Percentiles rank a stretch among this genome's conserved stretches.
These are phyloP conservation scores for Orthosia cruda DNA, from an alignment of 2,888 invertebrate species.

Conservation along the genomic window DNA sequence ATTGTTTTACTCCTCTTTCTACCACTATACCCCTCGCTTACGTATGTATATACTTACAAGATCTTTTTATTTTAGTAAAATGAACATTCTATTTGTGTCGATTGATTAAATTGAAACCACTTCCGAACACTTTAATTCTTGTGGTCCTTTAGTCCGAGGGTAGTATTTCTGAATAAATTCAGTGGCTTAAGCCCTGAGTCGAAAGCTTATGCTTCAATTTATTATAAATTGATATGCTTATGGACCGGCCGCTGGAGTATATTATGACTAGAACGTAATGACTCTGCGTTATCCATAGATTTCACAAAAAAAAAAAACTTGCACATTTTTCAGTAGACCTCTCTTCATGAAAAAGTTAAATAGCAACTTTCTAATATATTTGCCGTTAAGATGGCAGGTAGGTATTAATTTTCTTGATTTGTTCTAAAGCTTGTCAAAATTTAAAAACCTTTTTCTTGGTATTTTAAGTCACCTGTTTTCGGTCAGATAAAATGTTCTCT, in stretches of 20 bases:
- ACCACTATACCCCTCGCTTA: no score
- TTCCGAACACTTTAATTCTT: constrained; percentile 48
- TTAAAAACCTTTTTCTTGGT: background rate
- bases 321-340: background rate
- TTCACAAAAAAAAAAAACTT: background rate
- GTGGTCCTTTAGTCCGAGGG: constrained; percentile 51
- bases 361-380: background rate
- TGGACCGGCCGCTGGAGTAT: constrained; percentile 49
- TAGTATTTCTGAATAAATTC: constrained; percentile 75
- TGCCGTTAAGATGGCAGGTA: no score
- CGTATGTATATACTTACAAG: no score
- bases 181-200: constrained; percentile 62
- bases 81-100: background rate
- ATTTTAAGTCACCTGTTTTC: no score
- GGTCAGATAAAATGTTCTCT: no score
- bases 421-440: background rate
- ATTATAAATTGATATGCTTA: constrained; percentile 81
- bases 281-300: background rate
- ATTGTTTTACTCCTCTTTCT: no score
- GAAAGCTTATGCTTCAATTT: constrained; percentile 75
- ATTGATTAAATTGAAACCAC: background rate
- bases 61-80: background rate
- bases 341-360: background rate
- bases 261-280: constrained; percentile 39
- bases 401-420: background rate